Evolutionary conservation across 2,888 invertebrate species (phyloP).

Genomic region (Leucophora obtusa): DNA sequence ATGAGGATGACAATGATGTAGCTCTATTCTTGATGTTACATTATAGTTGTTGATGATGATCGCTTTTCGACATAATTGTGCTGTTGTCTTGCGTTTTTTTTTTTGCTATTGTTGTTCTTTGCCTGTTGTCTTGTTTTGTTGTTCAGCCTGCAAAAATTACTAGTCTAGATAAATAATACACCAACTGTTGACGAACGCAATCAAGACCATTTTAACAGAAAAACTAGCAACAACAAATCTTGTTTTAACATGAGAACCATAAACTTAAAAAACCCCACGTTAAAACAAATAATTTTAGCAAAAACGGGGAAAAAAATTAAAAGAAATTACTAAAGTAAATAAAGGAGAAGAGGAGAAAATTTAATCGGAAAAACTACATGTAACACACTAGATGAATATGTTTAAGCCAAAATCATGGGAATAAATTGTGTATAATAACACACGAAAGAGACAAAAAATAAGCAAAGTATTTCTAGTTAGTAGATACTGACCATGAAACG

Average conservation of each 20-base stretch:
- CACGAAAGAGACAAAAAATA: neutral
- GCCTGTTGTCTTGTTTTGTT: neutral
- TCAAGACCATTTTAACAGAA: slow-evolving; percentile 48
- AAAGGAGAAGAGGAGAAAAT: slow-evolving; percentile 28
- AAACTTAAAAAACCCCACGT: slow-evolving; percentile 59
- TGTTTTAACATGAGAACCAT: slow-evolving; percentile 55
- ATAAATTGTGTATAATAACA: slow-evolving; percentile 58
- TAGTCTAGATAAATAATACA: slow-evolving; percentile 59
- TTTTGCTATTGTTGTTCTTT: slow-evolving; percentile 6
- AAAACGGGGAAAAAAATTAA: slow-evolving; percentile 15
- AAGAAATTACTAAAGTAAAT: slow-evolving; percentile 40
- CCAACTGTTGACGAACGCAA: slow-evolving; percentile 64
- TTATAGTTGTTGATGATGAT: neutral
- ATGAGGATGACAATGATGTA: slow-evolving; percentile 56
- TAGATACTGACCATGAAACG: no score
- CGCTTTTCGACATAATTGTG: slow-evolving; percentile 53
- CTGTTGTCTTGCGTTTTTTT: slow-evolving; percentile 37
- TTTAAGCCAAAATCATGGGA: slow-evolving; percentile 66
- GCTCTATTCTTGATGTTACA: slow-evolving; percentile 33
- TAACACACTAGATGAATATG: slow-evolving; percentile 47
- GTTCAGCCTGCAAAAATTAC: slow-evolving; percentile 42
- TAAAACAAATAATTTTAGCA: slow-evolving; percentile 56
- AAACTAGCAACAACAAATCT: slow-evolving; percentile 25
- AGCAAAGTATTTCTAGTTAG: no score
- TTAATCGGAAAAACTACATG: slow-evolving; percentile 44